These are phyloP conservation scores for Zaprionus capensis DNA, from an alignment of 1,140 invertebrate genomes.

Conservation along the genomic window DNA sequence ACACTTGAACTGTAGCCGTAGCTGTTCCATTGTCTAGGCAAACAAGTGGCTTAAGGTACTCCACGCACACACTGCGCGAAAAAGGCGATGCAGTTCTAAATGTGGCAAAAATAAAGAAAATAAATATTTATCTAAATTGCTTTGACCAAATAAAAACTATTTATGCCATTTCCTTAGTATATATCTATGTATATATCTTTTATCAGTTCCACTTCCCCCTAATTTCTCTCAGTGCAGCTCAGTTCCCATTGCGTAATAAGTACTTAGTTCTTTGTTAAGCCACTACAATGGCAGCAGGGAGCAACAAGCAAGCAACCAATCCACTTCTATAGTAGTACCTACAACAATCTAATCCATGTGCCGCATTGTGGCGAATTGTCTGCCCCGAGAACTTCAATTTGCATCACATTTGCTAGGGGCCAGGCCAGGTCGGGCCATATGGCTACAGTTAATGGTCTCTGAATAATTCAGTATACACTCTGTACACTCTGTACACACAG, in stretches of 20 bases:
- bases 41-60: slow-evolving; percentile 73
- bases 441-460: slow-evolving; percentile 31
- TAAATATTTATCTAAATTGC: not conserved
- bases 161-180: not conserved
- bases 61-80: slow-evolving; percentile 19
- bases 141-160: not conserved
- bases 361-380: slow-evolving; percentile 39
- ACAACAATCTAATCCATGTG: slow-evolving; percentile 29
- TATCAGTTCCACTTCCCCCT: not conserved
- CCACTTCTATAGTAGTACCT: not conserved
- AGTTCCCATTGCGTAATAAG: slow-evolving; percentile 41
- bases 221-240: slow-evolving; percentile 21
- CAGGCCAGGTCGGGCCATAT: slow-evolving; percentile 28
- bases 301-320: slow-evolving; percentile 23
- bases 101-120: not conserved
- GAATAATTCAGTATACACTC: slow-evolving; percentile 8
- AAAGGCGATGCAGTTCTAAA: not conserved
- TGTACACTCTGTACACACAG: slow-evolving; percentile 7
- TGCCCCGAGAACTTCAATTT: slow-evolving; percentile 44
- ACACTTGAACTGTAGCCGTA: slow-evolving; percentile 33
- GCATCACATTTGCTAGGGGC: slow-evolving; percentile 26
- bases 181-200: not conserved
- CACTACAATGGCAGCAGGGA: slow-evolving; percentile 29
- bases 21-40: slow-evolving; percentile 63
- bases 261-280: slow-evolving; percentile 41